These are phyloP conservation scores for Mechanitis mazaeus DNA, from an alignment of 2,888 invertebrate genomes.

Conservation along the genomic window DNA sequence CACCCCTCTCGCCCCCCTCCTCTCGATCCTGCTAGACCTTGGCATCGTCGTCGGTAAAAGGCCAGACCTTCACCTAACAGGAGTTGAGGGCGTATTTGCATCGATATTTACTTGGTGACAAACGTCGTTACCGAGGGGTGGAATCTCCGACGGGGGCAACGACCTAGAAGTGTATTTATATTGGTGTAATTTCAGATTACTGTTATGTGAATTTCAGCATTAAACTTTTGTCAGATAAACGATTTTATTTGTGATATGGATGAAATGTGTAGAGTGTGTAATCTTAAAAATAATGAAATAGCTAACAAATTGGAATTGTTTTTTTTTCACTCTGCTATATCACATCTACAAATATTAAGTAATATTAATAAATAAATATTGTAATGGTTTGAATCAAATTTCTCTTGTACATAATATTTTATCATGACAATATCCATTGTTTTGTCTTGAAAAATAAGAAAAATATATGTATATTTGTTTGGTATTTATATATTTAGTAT, in stretches of 20 bases:
- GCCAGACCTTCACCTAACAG: no score
- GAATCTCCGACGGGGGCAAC: background rate
- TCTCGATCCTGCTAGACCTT: background rate
- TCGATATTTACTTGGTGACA: background rate
- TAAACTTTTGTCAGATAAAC: background rate
- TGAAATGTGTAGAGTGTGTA: background rate
- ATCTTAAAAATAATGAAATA: background rate
- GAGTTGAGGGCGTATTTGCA: no score
- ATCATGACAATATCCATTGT: background rate
- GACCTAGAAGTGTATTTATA: constrained; percentile 1
- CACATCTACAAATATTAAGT: no score
- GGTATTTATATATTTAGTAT: background rate
- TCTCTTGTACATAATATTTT: background rate
- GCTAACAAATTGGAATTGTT: background rate
- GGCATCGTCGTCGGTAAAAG: background rate
- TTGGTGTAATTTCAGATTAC: background rate
- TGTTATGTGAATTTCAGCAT: background rate
- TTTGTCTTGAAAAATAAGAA: background rate
- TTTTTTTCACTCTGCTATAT: background rate
- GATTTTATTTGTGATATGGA: background rate
- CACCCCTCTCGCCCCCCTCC: background rate
- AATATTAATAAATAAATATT: no score
- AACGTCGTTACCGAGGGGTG: background rate
- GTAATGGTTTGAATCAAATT: background rate
- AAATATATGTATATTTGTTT: no score